Conservation (phyloP, 2,888 invertebrate species). For the Hypomecis atomaria region DNA sequence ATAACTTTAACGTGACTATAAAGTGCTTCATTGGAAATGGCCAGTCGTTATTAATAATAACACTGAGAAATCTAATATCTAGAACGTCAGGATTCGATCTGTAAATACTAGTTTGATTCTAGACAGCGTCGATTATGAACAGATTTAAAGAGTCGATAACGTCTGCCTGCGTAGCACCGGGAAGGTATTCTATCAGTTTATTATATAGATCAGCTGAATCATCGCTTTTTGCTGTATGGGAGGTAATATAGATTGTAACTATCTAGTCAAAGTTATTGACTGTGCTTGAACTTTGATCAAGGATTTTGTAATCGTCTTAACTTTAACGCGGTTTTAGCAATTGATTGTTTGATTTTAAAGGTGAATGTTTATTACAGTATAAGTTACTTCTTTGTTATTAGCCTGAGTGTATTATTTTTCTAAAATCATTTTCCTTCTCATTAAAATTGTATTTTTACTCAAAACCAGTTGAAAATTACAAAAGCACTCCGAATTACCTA, state of each 20-base stretch:
- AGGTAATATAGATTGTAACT: slow-evolving; percentile 5
- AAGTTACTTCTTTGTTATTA: background rate
- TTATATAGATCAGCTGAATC: slow-evolving; percentile 27
- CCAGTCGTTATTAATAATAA: slow-evolving; percentile 17
- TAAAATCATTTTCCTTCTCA: too few relatives aligned
- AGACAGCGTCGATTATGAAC: slow-evolving; percentile 38
- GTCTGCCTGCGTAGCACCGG: slow-evolving; percentile 30
- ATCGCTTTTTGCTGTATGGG: slow-evolving; percentile 29
- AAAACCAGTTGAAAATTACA: slow-evolving; percentile 15
- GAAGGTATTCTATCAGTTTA: slow-evolving; percentile 18
- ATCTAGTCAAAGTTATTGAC: background rate
- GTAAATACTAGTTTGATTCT: slow-evolving; percentile 41
- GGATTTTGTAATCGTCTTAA: background rate
- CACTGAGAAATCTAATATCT: slow-evolving; percentile 22
- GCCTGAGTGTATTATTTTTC: background rate
- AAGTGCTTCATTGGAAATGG: slow-evolving; percentile 14
- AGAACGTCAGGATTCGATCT: slow-evolving; percentile 30
- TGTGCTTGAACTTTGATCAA: background rate
- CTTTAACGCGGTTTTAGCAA: too few relatives aligned
- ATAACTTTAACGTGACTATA: slow-evolving; percentile 7
- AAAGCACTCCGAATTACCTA: slow-evolving; percentile 33
- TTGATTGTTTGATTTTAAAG: too few relatives aligned
- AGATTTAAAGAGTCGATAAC: slow-evolving; percentile 39
- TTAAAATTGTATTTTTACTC: background rate
- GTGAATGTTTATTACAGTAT: background rate